Evolutionary conservation across 2,113 vertebrate genomes (phyloP), one percentile per base, ranked within the genome.

Genomic region (Antidorcas marsupialis): DNA sequence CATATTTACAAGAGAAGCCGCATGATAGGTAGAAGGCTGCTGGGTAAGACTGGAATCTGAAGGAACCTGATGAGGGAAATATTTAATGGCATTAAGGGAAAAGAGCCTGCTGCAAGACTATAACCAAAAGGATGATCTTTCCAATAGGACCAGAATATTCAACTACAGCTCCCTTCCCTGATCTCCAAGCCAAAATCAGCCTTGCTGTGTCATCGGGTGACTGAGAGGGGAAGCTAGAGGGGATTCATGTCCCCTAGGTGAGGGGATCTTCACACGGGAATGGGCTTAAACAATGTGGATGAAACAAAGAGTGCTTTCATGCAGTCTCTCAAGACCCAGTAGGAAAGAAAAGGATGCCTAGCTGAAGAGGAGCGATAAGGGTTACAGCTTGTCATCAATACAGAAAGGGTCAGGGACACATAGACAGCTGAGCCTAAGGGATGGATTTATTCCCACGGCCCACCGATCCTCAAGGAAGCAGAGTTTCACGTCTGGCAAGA

Each of bases 291-390:
- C 28, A 87, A 81, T 5, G 2, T 21, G 43, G 53, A 19, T 53
- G 36, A 93, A 94, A 86, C 43, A 95, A 67, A 93, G 5, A 88
- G 11, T 45, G 76, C 9, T 88, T 88, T 87, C 21, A 21, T 59
- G 55, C 21, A 89, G 47, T 7, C 30, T 94, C 33, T 45, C 7
- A 92, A 79, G 74, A 95, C 53, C 21, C 53, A 79, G 47, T 8
- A 83, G 95, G 47, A 71, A 95, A 92, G 57, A 90, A 91, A 94
- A 88, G n/a, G 55, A 78, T 83, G 43, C 27, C 53, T 67, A 71
- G n/a, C 59, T 98, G 92, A 88, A 95, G 62, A 52, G 16, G 8
- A 95, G 47, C 91, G 89, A 78, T 84, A 89, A 92, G 59, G 12
- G 17, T 76, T 81, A 64, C 11, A 84, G 53, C 82, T 25, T 92